phyloP scores from a whole-genome alignment of 1,140 invertebrate species.

The Spodoptera litura region DNA sequence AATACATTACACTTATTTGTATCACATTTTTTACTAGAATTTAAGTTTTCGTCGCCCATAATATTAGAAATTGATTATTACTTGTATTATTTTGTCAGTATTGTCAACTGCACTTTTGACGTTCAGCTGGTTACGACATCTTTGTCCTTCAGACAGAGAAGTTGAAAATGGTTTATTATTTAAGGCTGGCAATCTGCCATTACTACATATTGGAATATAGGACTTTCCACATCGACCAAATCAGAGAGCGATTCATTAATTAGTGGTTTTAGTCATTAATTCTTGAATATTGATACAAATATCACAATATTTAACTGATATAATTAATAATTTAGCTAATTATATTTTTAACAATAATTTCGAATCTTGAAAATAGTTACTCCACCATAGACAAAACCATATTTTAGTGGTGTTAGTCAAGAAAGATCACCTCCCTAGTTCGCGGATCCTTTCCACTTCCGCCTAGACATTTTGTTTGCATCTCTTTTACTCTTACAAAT shows the following conservation, averaged over 20 bases:
- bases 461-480: conserved; percentile 50
- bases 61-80: conserved; percentile 70
- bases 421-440: conserved; percentile 13
- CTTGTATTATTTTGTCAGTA: conserved; percentile 67
- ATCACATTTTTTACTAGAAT: conserved; percentile 83
- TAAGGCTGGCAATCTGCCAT: not conserved
- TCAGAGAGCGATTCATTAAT: too few relatives aligned
- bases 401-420: not conserved
- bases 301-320: too few relatives aligned
- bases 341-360: too few relatives aligned
- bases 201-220: too few relatives aligned
- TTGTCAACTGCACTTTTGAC: conserved; percentile 73
- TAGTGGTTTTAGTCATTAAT: too few relatives aligned
- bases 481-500: conserved; percentile 60
- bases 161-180: not conserved
- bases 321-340: too few relatives aligned
- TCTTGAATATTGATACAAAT: too few relatives aligned
- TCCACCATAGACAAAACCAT: not conserved
- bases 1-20: conserved; percentile 89
- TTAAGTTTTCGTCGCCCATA: conserved; percentile 83
- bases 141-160: conserved; percentile 34
- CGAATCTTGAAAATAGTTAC: not conserved
- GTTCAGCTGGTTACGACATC: conserved; percentile 71
- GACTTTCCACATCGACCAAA: too few relatives aligned
- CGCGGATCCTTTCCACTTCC: conserved; percentile 39